A percentile compares a stretch with the other conserved stretches of the same genome.
phyloP scores from a whole-genome alignment of 2,797 vertebrate species.

The Acropternis orthonyx region DNA sequence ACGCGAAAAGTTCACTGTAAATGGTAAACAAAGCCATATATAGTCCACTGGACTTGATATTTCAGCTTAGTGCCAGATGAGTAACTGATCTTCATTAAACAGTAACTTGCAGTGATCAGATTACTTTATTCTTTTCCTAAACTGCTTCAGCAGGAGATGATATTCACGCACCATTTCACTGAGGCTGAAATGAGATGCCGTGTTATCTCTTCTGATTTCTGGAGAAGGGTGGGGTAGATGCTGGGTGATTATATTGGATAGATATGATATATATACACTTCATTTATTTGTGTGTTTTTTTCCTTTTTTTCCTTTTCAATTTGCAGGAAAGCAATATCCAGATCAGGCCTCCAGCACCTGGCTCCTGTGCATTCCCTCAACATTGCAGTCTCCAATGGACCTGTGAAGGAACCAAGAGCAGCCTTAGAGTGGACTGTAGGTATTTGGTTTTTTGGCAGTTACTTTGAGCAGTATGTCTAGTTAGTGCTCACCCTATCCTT shows the following conservation, averaged over 20 bases:
- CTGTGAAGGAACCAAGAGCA: constrained; percentile 89
- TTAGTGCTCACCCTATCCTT: not conserved
- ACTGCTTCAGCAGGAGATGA: constrained; percentile 4
- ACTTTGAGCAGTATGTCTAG: not conserved
- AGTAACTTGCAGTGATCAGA: constrained; percentile 42
- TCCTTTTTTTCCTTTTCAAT: constrained; percentile 43
- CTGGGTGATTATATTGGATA: not conserved
- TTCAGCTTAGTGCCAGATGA: not conserved
- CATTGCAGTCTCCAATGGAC: constrained; percentile 89
- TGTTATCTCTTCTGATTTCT: constrained; percentile 36
- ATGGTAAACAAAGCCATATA: not conserved
- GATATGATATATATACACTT: not conserved
- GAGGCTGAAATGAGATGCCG: not conserved
- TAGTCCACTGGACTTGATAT: not conserved
- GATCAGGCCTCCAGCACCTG: constrained; percentile 94
- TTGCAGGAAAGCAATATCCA: constrained; percentile 95
- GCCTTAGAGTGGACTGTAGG: constrained; percentile 95
- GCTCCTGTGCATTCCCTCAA: constrained; percentile 85
- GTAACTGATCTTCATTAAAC: constrained; percentile 30
- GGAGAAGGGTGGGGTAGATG: not conserved
- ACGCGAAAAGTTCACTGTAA: not conserved
- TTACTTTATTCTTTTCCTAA: constrained; percentile 26
- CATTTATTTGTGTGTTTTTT: constrained; percentile 7
- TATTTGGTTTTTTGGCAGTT: constrained; percentile 24
- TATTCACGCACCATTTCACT: constrained; percentile 20